A percentile compares a stretch with the other conserved stretches of the same genome.
Conservation (phyloP, 2,113 vertebrate genomes). For the Ahaetulla prasina region DNA sequence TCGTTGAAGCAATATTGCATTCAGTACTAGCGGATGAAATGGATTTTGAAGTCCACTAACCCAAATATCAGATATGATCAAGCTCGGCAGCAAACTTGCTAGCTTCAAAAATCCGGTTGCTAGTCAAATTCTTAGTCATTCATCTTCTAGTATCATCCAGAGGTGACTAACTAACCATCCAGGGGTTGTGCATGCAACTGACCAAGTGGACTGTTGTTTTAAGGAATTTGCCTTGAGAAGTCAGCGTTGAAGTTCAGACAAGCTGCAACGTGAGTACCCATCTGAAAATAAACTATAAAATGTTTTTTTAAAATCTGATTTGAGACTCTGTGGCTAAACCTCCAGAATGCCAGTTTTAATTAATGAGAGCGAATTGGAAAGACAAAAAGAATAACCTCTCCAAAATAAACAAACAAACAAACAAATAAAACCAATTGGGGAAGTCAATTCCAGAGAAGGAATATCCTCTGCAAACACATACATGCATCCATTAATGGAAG, state of each 20-base stretch:
- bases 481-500: background rate
- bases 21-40: background rate
- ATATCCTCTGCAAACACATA: background rate
- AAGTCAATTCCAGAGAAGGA: background rate
- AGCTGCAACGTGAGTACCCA: background rate
- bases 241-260: background rate
- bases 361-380: background rate
- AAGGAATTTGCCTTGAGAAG: background rate
- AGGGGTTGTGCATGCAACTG: background rate
- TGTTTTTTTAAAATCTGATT: background rate
- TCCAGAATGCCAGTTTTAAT: background rate
- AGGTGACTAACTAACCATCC: background rate
- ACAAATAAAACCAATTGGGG: background rate
- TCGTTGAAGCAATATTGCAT: background rate
- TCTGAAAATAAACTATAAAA: background rate
- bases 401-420: background rate
- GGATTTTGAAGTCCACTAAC: background rate
- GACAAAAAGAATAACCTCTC: background rate
- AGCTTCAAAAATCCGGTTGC: background rate
- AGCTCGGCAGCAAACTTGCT: background rate
- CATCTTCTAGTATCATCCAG: background rate
- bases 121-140: background rate
- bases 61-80: background rate
- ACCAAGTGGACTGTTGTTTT: background rate
- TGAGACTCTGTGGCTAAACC: background rate